Base-by-base conservation (phyloP, 2,888 invertebrate species). In the Cheilosia vulpina region DNA sequence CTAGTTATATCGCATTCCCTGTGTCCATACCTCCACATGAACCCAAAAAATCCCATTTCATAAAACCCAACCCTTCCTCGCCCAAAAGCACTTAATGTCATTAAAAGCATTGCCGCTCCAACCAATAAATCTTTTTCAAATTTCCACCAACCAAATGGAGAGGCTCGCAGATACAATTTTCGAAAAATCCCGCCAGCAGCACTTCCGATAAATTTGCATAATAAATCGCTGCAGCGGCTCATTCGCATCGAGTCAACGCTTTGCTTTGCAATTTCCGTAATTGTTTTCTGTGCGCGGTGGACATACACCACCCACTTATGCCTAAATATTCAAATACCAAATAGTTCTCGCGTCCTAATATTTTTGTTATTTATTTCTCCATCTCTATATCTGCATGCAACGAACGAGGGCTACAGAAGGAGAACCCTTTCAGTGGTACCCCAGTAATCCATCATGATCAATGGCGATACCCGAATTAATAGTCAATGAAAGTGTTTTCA, bases 181-280 rank as follows among this genome's bases (percentile, higher is more conserved):
- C 5, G 27, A 34, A 34, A 55, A 71, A 24, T 53, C 27, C 1
- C 43, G 34, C 53, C 38, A 38, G 4, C 31, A 73, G 75, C 80
- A 66, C 75, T 80, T 50, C 50, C 53, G 31, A 72, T 65, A 77
- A 85, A 85, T 85, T 85, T 85, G 76, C 85, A 85, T 85, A 85
- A 81, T 81, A 85, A 85, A 81, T 85, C 85, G 72, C 76, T 81
- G 63, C 76, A 72, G 62, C 81, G 85, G 81, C 77, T 31, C 62
- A 63, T 81, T 72, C 72, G 45, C 60, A 76, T 63, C 85, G 76
- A 71, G 52, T 85, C 76, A 76, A 85, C 77, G 81, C 81, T 71
- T 81, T 85, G 24, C 85, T 71, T 81, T 85, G 24, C 85, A 85
- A 85, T 85, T 85, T 85, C 68, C 68, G 81, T 85, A 81, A 85